These are phyloP conservation scores for Eudyptes chrysolophus DNA, from an alignment of 2,113 vertebrate species.

Conservation along the genomic window DNA sequence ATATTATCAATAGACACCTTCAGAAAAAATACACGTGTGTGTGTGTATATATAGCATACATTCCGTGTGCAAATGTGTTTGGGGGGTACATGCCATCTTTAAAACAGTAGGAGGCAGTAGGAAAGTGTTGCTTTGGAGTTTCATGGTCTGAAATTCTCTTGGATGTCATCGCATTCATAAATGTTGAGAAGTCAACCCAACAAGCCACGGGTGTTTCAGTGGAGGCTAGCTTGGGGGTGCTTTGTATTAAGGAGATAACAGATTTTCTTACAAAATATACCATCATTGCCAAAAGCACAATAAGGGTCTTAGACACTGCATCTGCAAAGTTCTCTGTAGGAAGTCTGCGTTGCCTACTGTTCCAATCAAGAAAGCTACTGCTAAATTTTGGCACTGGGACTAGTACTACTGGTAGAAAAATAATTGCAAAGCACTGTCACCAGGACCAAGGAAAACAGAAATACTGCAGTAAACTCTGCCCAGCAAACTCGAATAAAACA, in stretches of 20 bases:
- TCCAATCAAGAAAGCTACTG: neutral
- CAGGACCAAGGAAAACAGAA: neutral
- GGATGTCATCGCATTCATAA: neutral
- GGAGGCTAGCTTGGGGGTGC: neutral
- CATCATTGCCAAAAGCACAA: neutral
- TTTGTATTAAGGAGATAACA: neutral
- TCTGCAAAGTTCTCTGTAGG: neutral
- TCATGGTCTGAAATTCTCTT: neutral
- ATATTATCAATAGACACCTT: neutral
- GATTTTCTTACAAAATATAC: neutral
- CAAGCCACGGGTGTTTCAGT: neutral
- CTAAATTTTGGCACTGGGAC: neutral
- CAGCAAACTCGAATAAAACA: neutral
- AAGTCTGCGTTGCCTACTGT: neutral
- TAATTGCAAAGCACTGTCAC: neutral
- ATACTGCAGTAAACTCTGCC: neutral
- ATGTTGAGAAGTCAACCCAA: neutral
- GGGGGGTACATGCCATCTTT: neutral
- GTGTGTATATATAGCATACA: accelerated
- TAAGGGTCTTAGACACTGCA: no score
- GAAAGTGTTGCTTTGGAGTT: neutral
- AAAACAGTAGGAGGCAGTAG: neutral
- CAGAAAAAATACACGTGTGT: neutral
- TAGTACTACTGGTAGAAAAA: neutral
- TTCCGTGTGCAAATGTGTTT: neutral